These are phyloP conservation scores for Lethocerus indicus DNA, from an alignment of 1,140 invertebrate species.

Conservation along the genomic window DNA sequence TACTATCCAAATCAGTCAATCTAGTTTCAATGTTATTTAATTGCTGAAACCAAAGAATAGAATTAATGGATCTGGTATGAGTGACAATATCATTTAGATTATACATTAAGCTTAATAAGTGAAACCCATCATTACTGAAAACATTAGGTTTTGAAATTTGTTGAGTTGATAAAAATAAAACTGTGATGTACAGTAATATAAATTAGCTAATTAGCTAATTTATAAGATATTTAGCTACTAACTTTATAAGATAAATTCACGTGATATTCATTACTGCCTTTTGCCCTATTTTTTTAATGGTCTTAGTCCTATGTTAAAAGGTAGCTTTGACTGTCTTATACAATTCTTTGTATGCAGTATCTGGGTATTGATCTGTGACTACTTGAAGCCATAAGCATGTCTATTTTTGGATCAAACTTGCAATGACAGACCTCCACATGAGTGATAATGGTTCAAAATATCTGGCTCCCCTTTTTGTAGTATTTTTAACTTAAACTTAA, in stretches of 20 bases:
- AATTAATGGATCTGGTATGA: no score
- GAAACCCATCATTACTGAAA: not conserved
- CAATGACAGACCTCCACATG: no score
- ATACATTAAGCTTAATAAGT: not conserved
- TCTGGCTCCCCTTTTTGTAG: not conserved
- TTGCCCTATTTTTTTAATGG: not conserved
- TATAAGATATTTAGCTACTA: no score
- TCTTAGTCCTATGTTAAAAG: not conserved
- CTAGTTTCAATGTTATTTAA: no score
- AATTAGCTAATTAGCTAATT: not conserved
- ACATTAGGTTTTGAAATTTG: not conserved
- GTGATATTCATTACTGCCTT: not conserved
- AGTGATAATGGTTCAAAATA: no score
- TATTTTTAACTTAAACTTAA: not conserved
- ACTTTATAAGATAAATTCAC: not conserved
- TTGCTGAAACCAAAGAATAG: no score
- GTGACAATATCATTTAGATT: no score
- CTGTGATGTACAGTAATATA: not conserved
- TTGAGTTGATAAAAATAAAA: not conserved
- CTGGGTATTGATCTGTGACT: not conserved
- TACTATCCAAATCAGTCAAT: no score
- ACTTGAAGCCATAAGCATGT: not conserved
- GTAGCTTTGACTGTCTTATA: not conserved
- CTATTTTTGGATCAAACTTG: not conserved
- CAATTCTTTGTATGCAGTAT: not conserved